These are phyloP conservation scores for Spodoptera litura DNA, from an alignment of 1,140 invertebrate genomes.

Conservation along the genomic window DNA sequence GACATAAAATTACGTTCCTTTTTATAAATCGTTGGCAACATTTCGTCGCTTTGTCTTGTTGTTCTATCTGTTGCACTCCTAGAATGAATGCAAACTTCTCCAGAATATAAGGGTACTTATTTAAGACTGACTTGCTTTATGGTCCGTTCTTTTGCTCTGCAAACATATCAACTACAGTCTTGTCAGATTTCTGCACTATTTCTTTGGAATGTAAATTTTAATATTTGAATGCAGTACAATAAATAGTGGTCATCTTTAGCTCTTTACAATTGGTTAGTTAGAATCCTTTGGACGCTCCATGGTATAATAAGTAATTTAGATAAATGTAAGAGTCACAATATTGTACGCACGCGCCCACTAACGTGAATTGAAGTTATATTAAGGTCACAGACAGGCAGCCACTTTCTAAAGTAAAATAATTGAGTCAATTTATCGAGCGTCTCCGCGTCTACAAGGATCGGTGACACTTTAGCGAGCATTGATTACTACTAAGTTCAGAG, in stretches of 20 bases:
- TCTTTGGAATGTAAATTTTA: slow-evolving; percentile 31
- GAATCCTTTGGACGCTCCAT: slow-evolving; percentile 18
- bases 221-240: slow-evolving; percentile 19
- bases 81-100: neutral
- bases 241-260: slow-evolving; percentile 5
- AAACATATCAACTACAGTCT: slow-evolving; percentile 31
- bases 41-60: slow-evolving; percentile 21
- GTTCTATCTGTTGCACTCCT: slow-evolving; percentile 17
- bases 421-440: slow-evolving; percentile 59
- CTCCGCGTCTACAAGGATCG: slow-evolving; percentile 53
- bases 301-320: slow-evolving; percentile 38
- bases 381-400: slow-evolving; percentile 57
- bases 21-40: neutral
- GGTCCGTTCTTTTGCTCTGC: slow-evolving; percentile 35
- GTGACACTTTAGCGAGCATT: slow-evolving; percentile 52
- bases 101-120: slow-evolving; percentile 27
- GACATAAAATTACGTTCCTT: neutral
- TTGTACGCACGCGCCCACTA: slow-evolving; percentile 50
- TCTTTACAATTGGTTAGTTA: slow-evolving; percentile 30
- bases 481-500: slow-evolving; percentile 53
- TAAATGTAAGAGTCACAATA: slow-evolving; percentile 43
- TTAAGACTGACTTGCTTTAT: slow-evolving; percentile 42
- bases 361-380: slow-evolving; percentile 63
- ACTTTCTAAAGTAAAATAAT: slow-evolving; percentile 59
- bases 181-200: slow-evolving; percentile 36